Percentiles rank a stretch among this genome's conserved stretches.
phyloP scores from a whole-genome alignment of 64 coral and sea anemone species.

The Porites australiensis region DNA sequence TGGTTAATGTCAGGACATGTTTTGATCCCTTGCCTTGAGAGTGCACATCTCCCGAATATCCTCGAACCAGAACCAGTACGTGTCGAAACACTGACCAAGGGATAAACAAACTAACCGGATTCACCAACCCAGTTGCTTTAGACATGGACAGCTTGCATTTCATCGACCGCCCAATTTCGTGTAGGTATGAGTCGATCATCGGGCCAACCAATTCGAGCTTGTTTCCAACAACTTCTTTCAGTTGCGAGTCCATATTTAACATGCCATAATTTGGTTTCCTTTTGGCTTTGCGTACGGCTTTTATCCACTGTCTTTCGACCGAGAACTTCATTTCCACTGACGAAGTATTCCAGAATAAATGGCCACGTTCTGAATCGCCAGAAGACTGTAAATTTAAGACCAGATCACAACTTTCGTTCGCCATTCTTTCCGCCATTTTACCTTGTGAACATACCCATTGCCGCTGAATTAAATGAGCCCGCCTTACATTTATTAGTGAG shows the following conservation, averaged over 20 bases:
- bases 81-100: constrained; percentile 54
- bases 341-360: constrained; percentile 43
- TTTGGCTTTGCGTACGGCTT: background rate
- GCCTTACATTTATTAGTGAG: background rate
- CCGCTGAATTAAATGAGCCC: too few species aligned
- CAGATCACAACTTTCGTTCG: background rate
- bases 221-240: constrained; percentile 62
- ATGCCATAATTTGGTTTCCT: constrained; percentile 64
- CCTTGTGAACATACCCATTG: background rate
- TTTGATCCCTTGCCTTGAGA: background rate
- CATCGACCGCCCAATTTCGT: constrained; percentile 29
- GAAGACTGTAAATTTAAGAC: constrained; percentile 20
- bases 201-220: constrained; percentile 51
- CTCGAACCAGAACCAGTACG: background rate
- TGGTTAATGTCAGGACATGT: background rate
- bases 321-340: constrained; percentile 45
- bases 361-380: constrained; percentile 41
- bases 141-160: constrained; percentile 43
- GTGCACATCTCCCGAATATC: constrained; percentile 25
- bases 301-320: constrained; percentile 40
- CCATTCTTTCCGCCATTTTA: constrained; percentile 53
- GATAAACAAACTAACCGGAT: constrained; percentile 37
- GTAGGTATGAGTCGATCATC: constrained; percentile 30
- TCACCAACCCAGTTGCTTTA: constrained; percentile 54
- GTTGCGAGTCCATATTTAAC: constrained; percentile 39